Evolutionary conservation across 2,113 vertebrate species (phyloP).

Genomic region (Pachypanchax playfairii): DNA sequence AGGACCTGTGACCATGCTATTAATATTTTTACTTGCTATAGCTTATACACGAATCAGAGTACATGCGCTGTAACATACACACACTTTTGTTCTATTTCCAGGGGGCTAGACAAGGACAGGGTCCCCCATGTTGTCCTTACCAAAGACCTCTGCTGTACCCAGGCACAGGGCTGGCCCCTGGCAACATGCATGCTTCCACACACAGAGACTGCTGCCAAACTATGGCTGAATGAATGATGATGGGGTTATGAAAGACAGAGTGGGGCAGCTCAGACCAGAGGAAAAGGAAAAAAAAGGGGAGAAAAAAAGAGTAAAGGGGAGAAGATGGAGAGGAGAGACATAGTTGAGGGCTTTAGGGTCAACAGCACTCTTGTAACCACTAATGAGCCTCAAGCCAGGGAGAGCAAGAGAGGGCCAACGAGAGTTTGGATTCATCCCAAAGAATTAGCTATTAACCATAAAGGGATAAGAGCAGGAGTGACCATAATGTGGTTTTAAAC

Average conservation of each 20-base stretch:
- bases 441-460: slow-evolving; percentile 26
- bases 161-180: slow-evolving; percentile 46
- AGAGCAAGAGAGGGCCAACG: slow-evolving; percentile 13
- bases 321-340: slow-evolving; percentile 33
- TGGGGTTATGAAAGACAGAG: slow-evolving; percentile 57
- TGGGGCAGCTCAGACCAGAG: slow-evolving; percentile 45
- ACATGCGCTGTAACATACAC: slow-evolving; percentile 41
- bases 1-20: slow-evolving; percentile 56
- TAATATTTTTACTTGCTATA: slow-evolving; percentile 58
- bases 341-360: slow-evolving; percentile 39
- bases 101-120: slow-evolving; percentile 69
- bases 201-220: slow-evolving; percentile 47
- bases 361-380: slow-evolving; percentile 55
- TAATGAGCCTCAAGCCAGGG: slow-evolving; percentile 58
- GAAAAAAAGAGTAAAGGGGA: slow-evolving; percentile 6
- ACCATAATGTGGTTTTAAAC: slow-evolving; percentile 27
- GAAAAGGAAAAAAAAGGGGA: slow-evolving; percentile 25
- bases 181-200: slow-evolving; percentile 30
- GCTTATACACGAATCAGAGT: slow-evolving; percentile 40
- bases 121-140: slow-evolving; percentile 73
- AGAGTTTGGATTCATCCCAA: slow-evolving; percentile 9
- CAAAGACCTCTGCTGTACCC: slow-evolving; percentile 65
- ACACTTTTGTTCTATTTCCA: slow-evolving; percentile 61
- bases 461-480: background rate
- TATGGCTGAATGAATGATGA: slow-evolving; percentile 71